Evolutionary conservation across 2,113 vertebrate genomes (phyloP).

Genomic region (Genyomyrus donnyi): DNA sequence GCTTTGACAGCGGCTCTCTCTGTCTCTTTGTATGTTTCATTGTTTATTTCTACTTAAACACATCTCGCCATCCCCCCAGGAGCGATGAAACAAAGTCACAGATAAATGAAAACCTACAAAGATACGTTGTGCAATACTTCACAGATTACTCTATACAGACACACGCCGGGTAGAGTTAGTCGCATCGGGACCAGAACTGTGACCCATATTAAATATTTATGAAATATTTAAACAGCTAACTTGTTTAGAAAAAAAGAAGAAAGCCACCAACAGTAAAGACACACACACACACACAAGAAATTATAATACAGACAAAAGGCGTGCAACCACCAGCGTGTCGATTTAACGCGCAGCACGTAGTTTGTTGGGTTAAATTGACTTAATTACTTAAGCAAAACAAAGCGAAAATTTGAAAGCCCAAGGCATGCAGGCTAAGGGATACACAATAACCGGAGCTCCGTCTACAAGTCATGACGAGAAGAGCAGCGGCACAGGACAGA

Average conservation of each 20-base stretch:
- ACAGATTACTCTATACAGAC: not conserved
- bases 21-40: not conserved
- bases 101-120: not conserved
- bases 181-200: not conserved
- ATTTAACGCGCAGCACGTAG: not conserved
- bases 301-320: constrained; percentile 7
- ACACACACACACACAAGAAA: not conserved
- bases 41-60: not conserved
- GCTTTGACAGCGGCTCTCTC: not conserved
- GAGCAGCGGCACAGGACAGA: not conserved
- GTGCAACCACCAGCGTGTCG: not conserved
- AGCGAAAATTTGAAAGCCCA: not conserved
- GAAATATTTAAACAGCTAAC: not conserved
- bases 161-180: not conserved
- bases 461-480: not conserved
- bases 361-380: not conserved
- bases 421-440: not conserved
- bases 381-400: not conserved
- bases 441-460: not conserved
- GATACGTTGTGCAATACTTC: not conserved
- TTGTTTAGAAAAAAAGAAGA: not conserved
- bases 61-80: not conserved
- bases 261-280: not conserved
- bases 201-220: constrained; percentile 10
- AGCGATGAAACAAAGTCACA: not conserved